These are phyloP conservation scores for Glaucopsyche alexis DNA, from an alignment of 2,888 invertebrate species.

Conservation along the genomic window DNA sequence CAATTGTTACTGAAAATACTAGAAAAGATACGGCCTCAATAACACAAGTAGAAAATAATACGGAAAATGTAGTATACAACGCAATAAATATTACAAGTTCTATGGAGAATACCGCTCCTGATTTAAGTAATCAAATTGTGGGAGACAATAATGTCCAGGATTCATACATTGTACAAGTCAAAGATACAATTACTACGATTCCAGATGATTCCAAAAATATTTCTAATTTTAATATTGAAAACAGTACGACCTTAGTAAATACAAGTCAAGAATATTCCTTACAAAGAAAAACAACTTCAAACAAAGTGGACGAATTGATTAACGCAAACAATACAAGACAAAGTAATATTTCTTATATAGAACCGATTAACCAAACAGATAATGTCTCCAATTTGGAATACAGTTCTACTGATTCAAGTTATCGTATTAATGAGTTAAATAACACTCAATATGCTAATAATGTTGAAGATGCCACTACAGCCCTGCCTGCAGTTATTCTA, in stretches of 20 bases:
- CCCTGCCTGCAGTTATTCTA: too few species aligned
- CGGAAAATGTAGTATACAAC: background rate
- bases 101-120: background rate
- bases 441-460: background rate
- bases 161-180: too few species aligned
- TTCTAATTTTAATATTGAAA: background rate
- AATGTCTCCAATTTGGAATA: background rate
- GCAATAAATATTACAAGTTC: background rate
- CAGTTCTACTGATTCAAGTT: background rate
- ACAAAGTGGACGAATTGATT: background rate
- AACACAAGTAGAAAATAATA: background rate
- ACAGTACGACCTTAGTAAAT: background rate
- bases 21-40: background rate
- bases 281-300: background rate
- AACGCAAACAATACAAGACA: background rate
- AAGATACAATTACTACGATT: background rate
- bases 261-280: background rate
- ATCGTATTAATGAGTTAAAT: background rate
- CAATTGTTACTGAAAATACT: background rate
- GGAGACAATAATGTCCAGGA: background rate
- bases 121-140: background rate
- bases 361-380: background rate
- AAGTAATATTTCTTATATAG: background rate
- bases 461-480: too few species aligned
- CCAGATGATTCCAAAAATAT: background rate